phyloP scores from a whole-genome alignment of 2,888 invertebrate genomes.

The Crepidodera aurea region DNA sequence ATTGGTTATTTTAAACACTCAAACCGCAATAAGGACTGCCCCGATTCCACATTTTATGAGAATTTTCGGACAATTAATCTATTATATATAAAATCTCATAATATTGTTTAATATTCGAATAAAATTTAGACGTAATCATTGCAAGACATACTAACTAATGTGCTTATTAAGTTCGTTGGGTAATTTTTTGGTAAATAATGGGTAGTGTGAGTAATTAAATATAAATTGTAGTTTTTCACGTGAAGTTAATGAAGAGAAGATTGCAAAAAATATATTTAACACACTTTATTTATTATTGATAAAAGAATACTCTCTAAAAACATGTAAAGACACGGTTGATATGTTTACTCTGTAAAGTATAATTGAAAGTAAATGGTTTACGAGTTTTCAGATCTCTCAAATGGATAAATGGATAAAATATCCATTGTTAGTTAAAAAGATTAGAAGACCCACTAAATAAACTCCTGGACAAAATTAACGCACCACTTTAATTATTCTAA shows the following conservation, averaged over 20 bases:
- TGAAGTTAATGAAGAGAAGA: background rate
- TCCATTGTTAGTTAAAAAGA: too few species aligned
- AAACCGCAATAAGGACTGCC: background rate
- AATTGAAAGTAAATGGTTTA: too few species aligned
- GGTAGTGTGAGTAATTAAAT: background rate
- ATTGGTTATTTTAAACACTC: background rate
- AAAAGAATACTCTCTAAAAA: too few species aligned
- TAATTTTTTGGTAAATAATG: conserved; percentile 2
- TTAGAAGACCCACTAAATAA: too few species aligned
- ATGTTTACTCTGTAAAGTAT: too few species aligned
- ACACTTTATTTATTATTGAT: too few species aligned
- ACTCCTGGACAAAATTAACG: too few species aligned
- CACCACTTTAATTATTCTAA: too few species aligned
- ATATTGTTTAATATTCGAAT: conserved; percentile 20
- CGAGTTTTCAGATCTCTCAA: too few species aligned
- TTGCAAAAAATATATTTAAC: background rate
- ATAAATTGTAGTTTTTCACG: background rate
- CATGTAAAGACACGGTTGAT: too few species aligned
- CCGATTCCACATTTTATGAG: conserved; percentile 4
- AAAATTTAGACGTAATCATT: conserved; percentile 11
- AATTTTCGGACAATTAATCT: conserved; percentile 11
- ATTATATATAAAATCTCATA: conserved; percentile 8
- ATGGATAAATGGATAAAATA: too few species aligned
- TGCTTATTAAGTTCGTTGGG: conserved; percentile 4
- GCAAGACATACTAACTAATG: conserved; percentile 13